Conservation (phyloP, 2,113 vertebrate species). For the Callaeas wilsoni region DNA sequence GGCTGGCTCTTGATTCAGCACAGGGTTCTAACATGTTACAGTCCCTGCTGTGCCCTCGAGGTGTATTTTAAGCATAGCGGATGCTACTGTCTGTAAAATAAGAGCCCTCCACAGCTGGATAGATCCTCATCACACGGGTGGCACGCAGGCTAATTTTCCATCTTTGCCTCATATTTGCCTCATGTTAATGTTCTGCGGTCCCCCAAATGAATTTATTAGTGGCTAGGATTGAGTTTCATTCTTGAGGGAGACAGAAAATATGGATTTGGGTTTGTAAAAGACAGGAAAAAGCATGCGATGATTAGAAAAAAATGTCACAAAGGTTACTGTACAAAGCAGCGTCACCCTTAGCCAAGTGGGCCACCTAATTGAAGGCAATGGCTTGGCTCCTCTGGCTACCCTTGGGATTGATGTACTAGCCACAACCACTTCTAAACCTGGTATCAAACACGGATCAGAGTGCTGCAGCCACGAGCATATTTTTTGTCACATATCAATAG, state of each 20-base stretch:
- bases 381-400: background rate
- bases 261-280: background rate
- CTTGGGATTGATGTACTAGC: background rate
- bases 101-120: background rate
- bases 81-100: background rate
- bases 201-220: background rate
- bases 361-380: background rate
- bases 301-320: background rate
- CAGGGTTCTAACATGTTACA: background rate
- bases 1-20: background rate
- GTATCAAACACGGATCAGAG: background rate
- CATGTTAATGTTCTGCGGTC: background rate
- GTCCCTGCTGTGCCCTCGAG: background rate
- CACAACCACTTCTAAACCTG: background rate
- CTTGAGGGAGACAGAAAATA: background rate
- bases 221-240: background rate
- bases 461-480: background rate
- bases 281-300: background rate
- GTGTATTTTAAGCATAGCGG: background rate
- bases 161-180: background rate
- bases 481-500: background rate
- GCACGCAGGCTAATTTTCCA: background rate
- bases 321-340: background rate
- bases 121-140: background rate
- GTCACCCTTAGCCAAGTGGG: background rate